Percentiles rank a stretch among this genome's conserved stretches.
phyloP scores from a whole-genome alignment of 2,113 vertebrate species.

The Empidonax alnorum region DNA sequence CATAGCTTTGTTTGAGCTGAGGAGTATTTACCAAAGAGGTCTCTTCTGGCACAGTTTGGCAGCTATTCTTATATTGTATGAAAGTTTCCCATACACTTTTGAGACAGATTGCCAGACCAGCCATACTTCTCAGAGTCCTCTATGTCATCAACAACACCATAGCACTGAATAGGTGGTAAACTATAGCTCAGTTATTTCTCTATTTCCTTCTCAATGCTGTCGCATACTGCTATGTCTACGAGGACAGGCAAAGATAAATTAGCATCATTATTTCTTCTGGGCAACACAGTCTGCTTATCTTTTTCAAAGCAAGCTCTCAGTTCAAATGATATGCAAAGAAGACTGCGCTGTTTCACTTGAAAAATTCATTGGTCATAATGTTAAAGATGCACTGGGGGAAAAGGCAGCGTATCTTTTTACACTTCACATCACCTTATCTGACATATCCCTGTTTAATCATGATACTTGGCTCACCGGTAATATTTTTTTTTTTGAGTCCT shows the following conservation, averaged over 20 bases:
- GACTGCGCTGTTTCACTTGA: slow-evolving; percentile 63
- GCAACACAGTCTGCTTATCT: slow-evolving; percentile 62
- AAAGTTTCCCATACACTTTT: not conserved
- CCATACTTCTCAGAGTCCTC: not conserved
- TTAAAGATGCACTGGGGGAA: slow-evolving; percentile 66
- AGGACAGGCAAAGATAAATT: slow-evolving; percentile 70
- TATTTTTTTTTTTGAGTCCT: not conserved
- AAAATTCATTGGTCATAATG: slow-evolving; percentile 74
- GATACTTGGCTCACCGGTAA: slow-evolving; percentile 31
- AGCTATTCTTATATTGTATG: not conserved
- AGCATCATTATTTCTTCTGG: slow-evolving; percentile 67
- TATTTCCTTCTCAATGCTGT: slow-evolving; percentile 32
- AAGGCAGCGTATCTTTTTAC: slow-evolving; percentile 63
- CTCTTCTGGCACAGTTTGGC: not conserved
- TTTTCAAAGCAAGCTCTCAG: slow-evolving; percentile 64
- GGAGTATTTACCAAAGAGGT: not conserved
- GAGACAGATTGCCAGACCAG: not conserved
- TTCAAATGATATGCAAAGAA: slow-evolving; percentile 71
- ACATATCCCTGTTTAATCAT: slow-evolving; percentile 49
- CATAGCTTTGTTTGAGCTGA: not conserved
- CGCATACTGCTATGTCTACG: not conserved
- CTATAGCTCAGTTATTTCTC: slow-evolving; percentile 44
- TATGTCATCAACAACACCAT: not conserved
- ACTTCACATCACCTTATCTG: slow-evolving; percentile 64
- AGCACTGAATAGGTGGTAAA: not conserved